Percentiles rank a stretch among this genome's conserved stretches.
phyloP scores from a whole-genome alignment of 2,113 vertebrate species.

The Choloepus hoffmanni region DNA sequence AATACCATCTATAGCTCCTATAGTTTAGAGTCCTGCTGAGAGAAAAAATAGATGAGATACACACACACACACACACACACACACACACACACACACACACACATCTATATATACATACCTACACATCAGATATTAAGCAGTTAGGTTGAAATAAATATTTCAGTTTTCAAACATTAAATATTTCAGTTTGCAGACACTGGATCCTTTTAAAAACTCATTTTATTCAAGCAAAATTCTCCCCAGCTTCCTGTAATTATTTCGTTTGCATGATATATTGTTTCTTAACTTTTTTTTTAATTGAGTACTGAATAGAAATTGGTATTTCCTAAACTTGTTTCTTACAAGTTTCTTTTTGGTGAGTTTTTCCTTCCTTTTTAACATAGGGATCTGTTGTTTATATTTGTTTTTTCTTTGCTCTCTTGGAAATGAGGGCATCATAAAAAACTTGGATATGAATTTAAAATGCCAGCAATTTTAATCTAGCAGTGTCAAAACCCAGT shows the following conservation, averaged over 20 bases:
- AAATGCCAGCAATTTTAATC: slow-evolving; percentile 13
- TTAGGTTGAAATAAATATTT: not conserved
- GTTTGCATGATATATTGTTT: no score
- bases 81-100: no score
- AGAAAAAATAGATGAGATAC: not conserved
- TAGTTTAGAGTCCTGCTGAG: not conserved
- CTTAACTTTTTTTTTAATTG: no score
- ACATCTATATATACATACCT: not conserved
- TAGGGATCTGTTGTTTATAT: slow-evolving; percentile 42
- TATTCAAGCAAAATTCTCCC: not conserved
- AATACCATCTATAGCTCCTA: fast-evolving
- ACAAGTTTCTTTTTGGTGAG: slow-evolving; percentile 54
- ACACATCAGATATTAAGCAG: not conserved
- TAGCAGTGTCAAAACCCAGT: slow-evolving; percentile 68
- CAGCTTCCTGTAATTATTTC: no score
- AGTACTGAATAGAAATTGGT: no score
- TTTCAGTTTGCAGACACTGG: not conserved
- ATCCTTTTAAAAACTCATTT: slow-evolving; percentile 37
- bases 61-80: no score
- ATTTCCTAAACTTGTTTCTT: no score
- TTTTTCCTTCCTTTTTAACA: slow-evolving; percentile 70
- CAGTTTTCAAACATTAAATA: no score
- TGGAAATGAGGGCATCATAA: not conserved
- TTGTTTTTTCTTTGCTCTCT: slow-evolving; percentile 62
- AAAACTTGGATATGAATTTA: not conserved